phyloP scores from a whole-genome alignment of 1,140 invertebrate species.

The Chironomus striatipennis region DNA sequence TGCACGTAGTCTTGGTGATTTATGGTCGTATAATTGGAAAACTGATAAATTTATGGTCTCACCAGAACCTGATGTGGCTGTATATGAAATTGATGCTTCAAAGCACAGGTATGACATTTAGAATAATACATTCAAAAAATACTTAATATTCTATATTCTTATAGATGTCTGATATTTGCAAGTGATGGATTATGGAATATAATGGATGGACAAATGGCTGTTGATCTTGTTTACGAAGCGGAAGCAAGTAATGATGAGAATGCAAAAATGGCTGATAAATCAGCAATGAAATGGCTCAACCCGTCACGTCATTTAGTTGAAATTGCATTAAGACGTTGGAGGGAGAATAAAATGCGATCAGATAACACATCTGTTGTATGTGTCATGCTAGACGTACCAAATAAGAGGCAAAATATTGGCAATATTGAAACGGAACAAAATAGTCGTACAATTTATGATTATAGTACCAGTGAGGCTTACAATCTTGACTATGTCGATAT shows the following conservation, averaged over 20 bases:
- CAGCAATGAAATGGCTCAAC: conserved; percentile 66
- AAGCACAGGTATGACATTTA: conserved; percentile 45
- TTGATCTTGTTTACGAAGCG: conserved; percentile 71
- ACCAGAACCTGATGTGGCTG: conserved; percentile 92
- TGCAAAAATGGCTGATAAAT: conserved; percentile 42
- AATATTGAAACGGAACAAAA: not conserved
- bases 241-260: conserved; percentile 67
- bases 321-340: conserved; percentile 71
- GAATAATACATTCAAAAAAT: not conserved
- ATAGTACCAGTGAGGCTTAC: not conserved
- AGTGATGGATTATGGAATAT: conserved; percentile 98
- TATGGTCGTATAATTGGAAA: conserved; percentile 93
- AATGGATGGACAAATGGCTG: conserved; percentile 72
- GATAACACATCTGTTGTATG: conserved; percentile 95
- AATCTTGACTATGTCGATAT: not conserved
- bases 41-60: conserved; percentile 89
- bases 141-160: not conserved
- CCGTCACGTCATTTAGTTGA: conserved; percentile 87
- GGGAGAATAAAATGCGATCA: conserved; percentile 69
- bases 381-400: conserved; percentile 80
- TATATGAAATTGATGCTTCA: conserved; percentile 70
- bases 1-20: conserved; percentile 86
- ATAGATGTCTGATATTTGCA: conserved; percentile 86
- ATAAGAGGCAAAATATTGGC: not conserved
- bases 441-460: not conserved